phyloP scores from a whole-genome alignment of 2,888 invertebrate species.

The Microplitis manilae region DNA sequence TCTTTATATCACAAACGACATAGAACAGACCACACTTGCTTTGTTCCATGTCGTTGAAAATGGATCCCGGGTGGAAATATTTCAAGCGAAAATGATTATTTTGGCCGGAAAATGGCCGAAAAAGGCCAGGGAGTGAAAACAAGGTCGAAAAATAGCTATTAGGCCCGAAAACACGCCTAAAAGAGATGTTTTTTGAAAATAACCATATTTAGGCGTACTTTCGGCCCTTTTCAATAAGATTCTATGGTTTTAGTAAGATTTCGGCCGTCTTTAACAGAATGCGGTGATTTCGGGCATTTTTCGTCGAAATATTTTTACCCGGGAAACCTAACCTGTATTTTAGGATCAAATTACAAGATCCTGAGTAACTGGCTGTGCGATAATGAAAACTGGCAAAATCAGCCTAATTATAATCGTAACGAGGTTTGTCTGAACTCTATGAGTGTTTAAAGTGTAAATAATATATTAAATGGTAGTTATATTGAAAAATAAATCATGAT shows the following conservation, averaged over 20 bases:
- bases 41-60: constrained; percentile 30
- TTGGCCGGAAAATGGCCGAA: too few relatives aligned
- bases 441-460: constrained; percentile 35
- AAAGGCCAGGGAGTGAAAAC: too few relatives aligned
- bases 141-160: too few relatives aligned
- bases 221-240: too few relatives aligned
- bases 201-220: too few relatives aligned
- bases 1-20: constrained; percentile 19
- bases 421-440: constrained; percentile 28
- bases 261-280: too few relatives aligned
- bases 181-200: too few relatives aligned
- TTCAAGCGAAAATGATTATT: too few relatives aligned
- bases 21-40: constrained; percentile 30
- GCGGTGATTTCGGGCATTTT: too few relatives aligned
- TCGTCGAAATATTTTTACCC: too few relatives aligned
- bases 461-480: constrained; percentile 15
- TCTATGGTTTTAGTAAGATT: too few relatives aligned
- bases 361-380: constrained; percentile 41
- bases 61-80: background rate
- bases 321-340: constrained; percentile 6
- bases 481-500: background rate
- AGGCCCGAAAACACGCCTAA: too few relatives aligned
- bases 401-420: constrained; percentile 35
- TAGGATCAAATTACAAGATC: constrained; percentile 31
- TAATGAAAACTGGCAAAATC: constrained; percentile 38